Percentiles rank a stretch among this genome's conserved stretches.
Evolutionary conservation across 1,140 invertebrate species (phyloP).

Genomic region (Brachionus rubens): DNA sequence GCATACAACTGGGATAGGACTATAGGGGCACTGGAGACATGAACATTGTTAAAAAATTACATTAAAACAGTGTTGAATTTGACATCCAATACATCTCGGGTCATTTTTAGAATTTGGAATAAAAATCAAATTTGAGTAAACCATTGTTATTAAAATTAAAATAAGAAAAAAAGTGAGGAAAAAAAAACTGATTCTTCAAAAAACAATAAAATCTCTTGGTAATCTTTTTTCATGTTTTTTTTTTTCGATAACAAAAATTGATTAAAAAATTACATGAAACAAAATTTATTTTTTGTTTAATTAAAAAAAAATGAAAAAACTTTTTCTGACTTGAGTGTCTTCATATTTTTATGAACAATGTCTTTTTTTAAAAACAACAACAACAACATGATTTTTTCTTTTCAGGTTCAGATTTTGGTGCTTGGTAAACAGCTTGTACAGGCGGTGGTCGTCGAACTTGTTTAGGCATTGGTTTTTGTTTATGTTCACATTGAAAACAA

Average conservation of each 20-base stretch:
- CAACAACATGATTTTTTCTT: constrained; percentile 39
- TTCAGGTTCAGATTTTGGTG: neutral
- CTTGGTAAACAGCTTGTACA: constrained; percentile 6
- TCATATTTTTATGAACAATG: no score
- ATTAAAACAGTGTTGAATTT: constrained; percentile 11
- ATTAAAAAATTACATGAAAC: no score
- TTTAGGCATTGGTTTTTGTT: neutral
- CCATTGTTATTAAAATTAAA: neutral
- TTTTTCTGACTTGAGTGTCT: no score
- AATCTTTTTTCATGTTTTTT: no score
- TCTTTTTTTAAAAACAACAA: no score
- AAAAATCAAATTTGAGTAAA: neutral
- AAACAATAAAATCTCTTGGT: no score
- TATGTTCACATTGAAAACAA: constrained; percentile 32
- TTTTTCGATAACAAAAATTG: no score
- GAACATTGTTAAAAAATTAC: neutral
- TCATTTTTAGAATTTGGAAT: neutral
- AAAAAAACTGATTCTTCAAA: neutral
- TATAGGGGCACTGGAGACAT: no score
- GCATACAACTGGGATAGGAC: no score
- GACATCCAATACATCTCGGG: constrained; percentile 5
- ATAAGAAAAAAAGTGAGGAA: neutral
- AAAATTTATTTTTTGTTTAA: no score
- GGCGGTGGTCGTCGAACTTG: neutral
- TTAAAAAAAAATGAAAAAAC: neutral